Percentiles rank a stretch among this genome's conserved stretches.
Conservation (phyloP, 2,888 invertebrate species). For the Fragum fragum region DNA sequence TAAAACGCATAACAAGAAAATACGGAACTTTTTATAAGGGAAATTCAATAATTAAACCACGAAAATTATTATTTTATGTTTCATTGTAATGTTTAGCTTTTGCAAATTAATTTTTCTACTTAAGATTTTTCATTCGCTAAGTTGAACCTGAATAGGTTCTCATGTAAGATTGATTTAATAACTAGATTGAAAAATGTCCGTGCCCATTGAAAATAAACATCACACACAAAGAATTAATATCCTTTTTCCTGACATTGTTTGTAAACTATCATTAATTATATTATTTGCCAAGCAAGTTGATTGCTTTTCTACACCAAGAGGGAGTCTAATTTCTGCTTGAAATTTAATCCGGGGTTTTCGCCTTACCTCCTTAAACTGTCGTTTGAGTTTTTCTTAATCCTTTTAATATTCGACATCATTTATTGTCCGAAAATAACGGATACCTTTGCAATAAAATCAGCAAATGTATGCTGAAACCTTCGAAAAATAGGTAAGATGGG, state of each 20-base stretch:
- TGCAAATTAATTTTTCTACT: conserved; percentile 23
- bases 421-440: too few relatives aligned
- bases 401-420: neutral
- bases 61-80: neutral
- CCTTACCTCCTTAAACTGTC: neutral
- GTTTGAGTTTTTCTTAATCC: neutral
- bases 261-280: conserved; percentile 33
- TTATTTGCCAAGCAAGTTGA: conserved; percentile 15
- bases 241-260: conserved; percentile 32
- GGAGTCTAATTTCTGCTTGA: conserved; percentile 27
- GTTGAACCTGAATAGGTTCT: conserved; percentile 20
- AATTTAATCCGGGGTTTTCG: conserved; percentile 9
- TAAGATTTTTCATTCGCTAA: neutral
- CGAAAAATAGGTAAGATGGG: too few relatives aligned
- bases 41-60: neutral
- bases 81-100: neutral
- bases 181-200: conserved; percentile 17
- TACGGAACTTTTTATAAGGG: neutral
- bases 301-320: conserved; percentile 24
- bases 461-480: too few relatives aligned
- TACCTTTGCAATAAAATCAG: too few relatives aligned
- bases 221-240: conserved; percentile 35
- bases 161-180: conserved; percentile 41
- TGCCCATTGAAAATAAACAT: conserved; percentile 26
- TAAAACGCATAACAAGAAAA: conserved; percentile 3